These are phyloP conservation scores for Platorchestia sp. DNA, from an alignment of 1,140 invertebrate genomes.

Conservation along the genomic window DNA sequence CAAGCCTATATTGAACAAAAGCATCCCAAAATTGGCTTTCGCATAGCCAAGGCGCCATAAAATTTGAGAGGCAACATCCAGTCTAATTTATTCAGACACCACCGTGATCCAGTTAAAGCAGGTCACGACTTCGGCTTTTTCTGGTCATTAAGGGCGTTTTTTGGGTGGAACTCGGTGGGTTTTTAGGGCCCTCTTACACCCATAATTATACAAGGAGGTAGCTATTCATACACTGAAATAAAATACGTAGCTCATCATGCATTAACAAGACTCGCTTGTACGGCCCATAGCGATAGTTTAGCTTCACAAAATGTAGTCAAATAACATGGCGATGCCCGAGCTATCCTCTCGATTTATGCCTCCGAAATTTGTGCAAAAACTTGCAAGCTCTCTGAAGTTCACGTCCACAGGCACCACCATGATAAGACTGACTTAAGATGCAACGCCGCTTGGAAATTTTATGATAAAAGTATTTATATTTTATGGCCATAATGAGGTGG, in stretches of 20 bases:
- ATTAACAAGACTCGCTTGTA: conserved; percentile 41
- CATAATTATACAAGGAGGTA: conserved; percentile 53
- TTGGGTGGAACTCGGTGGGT: conserved; percentile 41
- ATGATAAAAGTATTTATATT: conserved; percentile 28
- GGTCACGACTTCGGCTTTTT: conserved; percentile 40
- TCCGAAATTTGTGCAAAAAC: conserved; percentile 39
- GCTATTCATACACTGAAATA: conserved; percentile 53
- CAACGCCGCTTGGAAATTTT: neutral
- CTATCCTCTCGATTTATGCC: conserved; percentile 16
- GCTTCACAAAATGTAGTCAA: conserved; percentile 54
- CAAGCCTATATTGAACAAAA: conserved; percentile 52
- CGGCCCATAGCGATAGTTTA: conserved; percentile 42
- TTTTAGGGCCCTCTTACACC: conserved; percentile 49
- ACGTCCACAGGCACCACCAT: neutral
- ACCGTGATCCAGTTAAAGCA: conserved; percentile 43
- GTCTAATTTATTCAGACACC: conserved; percentile 45
- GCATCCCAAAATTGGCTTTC: conserved; percentile 42
- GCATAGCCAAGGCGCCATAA: conserved; percentile 22
- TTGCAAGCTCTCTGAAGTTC: neutral
- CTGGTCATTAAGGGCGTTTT: conserved; percentile 50
- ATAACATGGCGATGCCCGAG: conserved; percentile 40
- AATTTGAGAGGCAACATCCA: conserved; percentile 28
- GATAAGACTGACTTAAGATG: neutral
- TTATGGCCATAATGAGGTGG: conserved; percentile 15
- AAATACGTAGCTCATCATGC: conserved; percentile 54